A percentile compares a stretch with the other conserved stretches of the same genome.
phyloP scores from a whole-genome alignment of 1,140 invertebrate genomes.

The Aphelinus certus region DNA sequence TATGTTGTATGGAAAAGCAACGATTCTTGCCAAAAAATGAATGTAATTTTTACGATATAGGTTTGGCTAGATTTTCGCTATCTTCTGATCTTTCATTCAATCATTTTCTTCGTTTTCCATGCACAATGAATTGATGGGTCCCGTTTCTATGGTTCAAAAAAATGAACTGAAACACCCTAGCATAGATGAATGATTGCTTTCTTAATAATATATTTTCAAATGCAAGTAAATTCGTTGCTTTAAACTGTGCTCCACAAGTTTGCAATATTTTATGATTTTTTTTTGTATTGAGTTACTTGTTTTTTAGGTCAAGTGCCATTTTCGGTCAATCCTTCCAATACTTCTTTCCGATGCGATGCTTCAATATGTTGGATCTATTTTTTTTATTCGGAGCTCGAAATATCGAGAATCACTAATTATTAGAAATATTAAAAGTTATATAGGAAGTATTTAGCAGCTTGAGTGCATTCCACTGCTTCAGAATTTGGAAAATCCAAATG shows the following conservation, averaged over 20 bases:
- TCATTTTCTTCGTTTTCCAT: constrained; percentile 7
- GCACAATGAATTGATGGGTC: constrained; percentile 32
- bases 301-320: not conserved
- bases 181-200: constrained; percentile 6
- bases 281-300: not conserved
- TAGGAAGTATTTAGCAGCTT: too few species aligned
- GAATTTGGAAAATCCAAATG: too few species aligned
- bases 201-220: not conserved
- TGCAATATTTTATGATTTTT: constrained; percentile 15
- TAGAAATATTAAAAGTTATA: too few species aligned
- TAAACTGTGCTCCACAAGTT: constrained; percentile 19
- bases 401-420: too few species aligned
- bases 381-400: too few species aligned
- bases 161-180: constrained; percentile 4
- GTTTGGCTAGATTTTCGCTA: constrained; percentile 6
- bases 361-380: too few species aligned
- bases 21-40: constrained; percentile 33
- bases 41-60: constrained; percentile 18
- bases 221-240: constrained; percentile 8
- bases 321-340: not conserved
- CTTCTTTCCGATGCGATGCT: too few species aligned
- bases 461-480: too few species aligned
- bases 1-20: constrained; percentile 24
- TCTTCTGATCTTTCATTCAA: not conserved
- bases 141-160: not conserved